Conservation (phyloP, 2,888 invertebrate species). For the Strigamia transsilvanica region DNA sequence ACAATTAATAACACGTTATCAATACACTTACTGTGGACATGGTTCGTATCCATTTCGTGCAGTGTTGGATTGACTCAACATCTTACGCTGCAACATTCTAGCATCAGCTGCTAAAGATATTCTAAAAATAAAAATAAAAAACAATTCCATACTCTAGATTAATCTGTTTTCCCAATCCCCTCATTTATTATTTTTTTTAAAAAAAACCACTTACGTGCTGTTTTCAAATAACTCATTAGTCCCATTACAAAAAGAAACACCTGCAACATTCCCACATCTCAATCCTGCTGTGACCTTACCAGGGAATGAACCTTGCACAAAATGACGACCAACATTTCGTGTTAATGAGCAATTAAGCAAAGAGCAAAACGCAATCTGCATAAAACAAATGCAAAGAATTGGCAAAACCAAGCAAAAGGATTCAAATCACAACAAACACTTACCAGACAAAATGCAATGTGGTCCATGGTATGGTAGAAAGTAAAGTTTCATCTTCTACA, state of each 20-base stretch:
- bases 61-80: background rate
- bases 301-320: background rate
- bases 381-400: background rate
- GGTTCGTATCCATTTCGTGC: background rate
- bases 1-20: too few relatives aligned
- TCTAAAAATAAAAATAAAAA: background rate
- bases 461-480: background rate
- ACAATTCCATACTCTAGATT: too few relatives aligned
- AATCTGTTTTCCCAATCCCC: too few relatives aligned
- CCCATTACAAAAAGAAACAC: conserved; percentile 16
- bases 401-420: too few relatives aligned
- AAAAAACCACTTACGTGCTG: conserved; percentile 11
- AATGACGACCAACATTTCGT: background rate
- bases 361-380: background rate
- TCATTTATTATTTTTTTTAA: too few relatives aligned
- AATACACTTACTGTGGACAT: conserved; percentile 1
- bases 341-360: background rate
- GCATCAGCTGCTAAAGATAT: background rate
- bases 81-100: background rate
- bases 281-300: background rate
- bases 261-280: conserved; percentile 12
- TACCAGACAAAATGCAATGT: background rate
- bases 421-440: background rate
- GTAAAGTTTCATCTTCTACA: background rate
- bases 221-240: conserved; percentile 19